Evolutionary conservation across 2,797 vertebrate species (phyloP), one percentile per base, ranked within the genome.

Genomic region (Sebastes itinus): DNA sequence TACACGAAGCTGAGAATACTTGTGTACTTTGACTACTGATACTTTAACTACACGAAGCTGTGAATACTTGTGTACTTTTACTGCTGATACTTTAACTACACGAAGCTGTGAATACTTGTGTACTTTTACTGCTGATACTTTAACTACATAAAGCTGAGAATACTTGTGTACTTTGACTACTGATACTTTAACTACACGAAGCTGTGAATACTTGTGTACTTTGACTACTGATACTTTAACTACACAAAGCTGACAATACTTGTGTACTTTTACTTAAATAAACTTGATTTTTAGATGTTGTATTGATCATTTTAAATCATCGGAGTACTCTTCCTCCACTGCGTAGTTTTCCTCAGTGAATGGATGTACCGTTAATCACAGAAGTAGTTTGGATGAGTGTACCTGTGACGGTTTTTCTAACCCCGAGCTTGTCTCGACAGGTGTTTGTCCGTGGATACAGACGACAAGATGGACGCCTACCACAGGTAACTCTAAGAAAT

Each of bases 391-490:
- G 25, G 25, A 25, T 2, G 20, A 52, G 10, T 27, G 27, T n/a
- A 32, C 10, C 18, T 14, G 33, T 52, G 27, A 25, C 20, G 8
- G 2, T 64, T 52, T 55, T 69, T 49, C 18, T 87, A 18, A 80
- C 22, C 3, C 14, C 6, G 33, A 14, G 2, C 76, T 28, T 82
- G 52, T 85, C 62, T 81, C 8, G 0, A 12, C 86, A 95, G 94
- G 80, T 92, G 87, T 64, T 52, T 92, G 77, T 78, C 80, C 23
- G 63, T 92, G 27, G 83, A 91, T 0, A 7, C 73, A 14, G 87
- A 92, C 0, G 87, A 90, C 35, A 77, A 73, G 55, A 85, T 89
- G 88, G 89, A 92, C 7, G 4, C 33, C 0, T 94, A 93, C 64
- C 79, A 88, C 33, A 92, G 90, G 94, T 95, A 87, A 77, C 35